Conservation (phyloP, 2,888 invertebrate genomes). For the Anticlea derivata region DNA sequence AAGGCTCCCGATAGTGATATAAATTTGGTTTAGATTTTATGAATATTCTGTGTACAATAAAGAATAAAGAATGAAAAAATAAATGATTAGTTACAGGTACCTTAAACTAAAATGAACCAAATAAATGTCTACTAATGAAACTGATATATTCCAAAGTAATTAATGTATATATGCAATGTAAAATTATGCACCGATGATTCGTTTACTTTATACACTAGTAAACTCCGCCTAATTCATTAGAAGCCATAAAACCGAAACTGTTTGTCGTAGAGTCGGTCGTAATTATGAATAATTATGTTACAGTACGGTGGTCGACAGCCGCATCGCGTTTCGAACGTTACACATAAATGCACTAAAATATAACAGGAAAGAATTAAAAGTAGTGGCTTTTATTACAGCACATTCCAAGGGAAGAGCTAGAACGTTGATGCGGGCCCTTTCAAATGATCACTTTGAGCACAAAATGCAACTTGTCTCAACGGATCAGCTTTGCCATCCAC, state of each 20-base stretch:
- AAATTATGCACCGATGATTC: slow-evolving; percentile 23
- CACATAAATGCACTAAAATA: slow-evolving; percentile 15
- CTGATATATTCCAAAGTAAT: not conserved
- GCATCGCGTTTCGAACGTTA: slow-evolving; percentile 39
- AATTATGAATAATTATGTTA: slow-evolving; percentile 73
- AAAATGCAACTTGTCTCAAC: too few species aligned
- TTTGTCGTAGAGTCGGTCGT: slow-evolving; percentile 66
- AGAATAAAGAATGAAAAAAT: too few species aligned
- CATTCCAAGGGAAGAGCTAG: too few species aligned
- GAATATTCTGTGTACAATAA: too few species aligned
- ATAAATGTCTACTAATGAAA: not conserved
- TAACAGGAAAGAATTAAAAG: slow-evolving; percentile 15
- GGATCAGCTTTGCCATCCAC: too few species aligned
- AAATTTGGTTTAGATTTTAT: too few species aligned
- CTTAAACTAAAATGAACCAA: too few species aligned
- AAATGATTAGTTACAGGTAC: too few species aligned
- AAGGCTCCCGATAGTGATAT: too few species aligned
- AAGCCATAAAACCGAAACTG: slow-evolving; percentile 66
- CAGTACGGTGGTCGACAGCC: slow-evolving; percentile 65
- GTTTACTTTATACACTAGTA: slow-evolving; percentile 39
- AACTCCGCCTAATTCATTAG: slow-evolving; percentile 53
- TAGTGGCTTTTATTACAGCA: too few species aligned
- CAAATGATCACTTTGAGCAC: too few species aligned
- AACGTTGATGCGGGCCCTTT: too few species aligned
- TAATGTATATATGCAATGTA: slow-evolving; percentile 12